Conservation (phyloP, 2,797 vertebrate species). For the Sphenodon punctatus region DNA sequence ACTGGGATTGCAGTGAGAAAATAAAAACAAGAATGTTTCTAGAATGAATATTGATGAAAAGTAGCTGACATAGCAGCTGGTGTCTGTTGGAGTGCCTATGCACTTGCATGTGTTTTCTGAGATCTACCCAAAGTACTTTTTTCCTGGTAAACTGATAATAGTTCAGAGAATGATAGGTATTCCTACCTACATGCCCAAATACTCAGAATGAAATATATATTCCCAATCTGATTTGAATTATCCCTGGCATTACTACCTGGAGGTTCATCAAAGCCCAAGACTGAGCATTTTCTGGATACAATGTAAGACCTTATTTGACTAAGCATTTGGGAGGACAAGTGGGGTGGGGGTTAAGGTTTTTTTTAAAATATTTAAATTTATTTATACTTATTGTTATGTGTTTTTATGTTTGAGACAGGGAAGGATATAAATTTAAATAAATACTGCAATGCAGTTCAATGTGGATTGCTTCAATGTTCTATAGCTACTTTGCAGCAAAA, state of each 20-base stretch:
- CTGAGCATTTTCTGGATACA: too few species aligned
- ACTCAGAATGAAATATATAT: not conserved
- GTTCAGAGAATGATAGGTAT: slow-evolving; percentile 1
- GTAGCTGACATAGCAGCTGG: not conserved
- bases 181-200: not conserved
- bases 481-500: not conserved
- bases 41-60: not conserved
- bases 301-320: too few species aligned
- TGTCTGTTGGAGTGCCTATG: too few species aligned
- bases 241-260: not conserved
- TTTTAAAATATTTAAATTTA: too few species aligned
- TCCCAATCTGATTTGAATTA: not conserved
- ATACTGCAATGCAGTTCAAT: not conserved
- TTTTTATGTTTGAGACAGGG: too few species aligned
- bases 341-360: too few species aligned
- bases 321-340: too few species aligned
- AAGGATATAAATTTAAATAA: too few species aligned
- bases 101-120: too few species aligned
- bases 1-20: too few species aligned
- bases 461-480: not conserved
- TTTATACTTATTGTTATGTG: too few species aligned
- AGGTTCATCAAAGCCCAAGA: too few species aligned
- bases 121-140: not conserved
- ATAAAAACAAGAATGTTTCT: not conserved
- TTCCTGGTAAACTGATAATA: not conserved